These are phyloP conservation scores for Lepilemur septentrionalis DNA, from an alignment of 2,797 vertebrate genomes.

Conservation along the genomic window DNA sequence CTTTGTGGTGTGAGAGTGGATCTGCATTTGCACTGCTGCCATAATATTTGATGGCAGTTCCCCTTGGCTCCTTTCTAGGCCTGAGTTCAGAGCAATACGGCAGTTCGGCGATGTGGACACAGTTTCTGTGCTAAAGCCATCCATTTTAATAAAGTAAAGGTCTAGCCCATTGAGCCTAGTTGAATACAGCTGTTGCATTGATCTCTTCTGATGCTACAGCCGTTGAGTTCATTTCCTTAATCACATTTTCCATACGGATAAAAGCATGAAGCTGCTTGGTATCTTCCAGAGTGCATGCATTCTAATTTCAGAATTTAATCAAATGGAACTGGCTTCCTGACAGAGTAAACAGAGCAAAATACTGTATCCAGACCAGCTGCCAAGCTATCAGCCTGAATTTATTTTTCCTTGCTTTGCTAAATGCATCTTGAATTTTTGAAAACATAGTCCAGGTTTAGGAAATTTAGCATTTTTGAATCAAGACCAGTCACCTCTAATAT, in stretches of 20 bases:
- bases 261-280: conserved; percentile 76
- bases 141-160: conserved; percentile 79
- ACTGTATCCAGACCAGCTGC: conserved; percentile 79
- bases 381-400: conserved; percentile 75
- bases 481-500: conserved; percentile 67
- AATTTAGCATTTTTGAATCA: conserved; percentile 73
- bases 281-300: conserved; percentile 77
- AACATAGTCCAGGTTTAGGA: conserved; percentile 63
- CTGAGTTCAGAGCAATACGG: conserved; percentile 47
- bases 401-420: conserved; percentile 78
- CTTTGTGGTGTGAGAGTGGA: conserved; percentile 23
- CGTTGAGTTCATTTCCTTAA: conserved; percentile 78
- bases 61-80: conserved; percentile 57
- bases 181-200: conserved; percentile 77
- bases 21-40: conserved; percentile 43
- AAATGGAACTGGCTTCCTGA: conserved; percentile 80
- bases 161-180: conserved; percentile 72
- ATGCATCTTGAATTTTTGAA: conserved; percentile 75
- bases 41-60: conserved; percentile 45
- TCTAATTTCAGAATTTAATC: conserved; percentile 82
- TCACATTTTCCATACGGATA: conserved; percentile 78
- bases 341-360: conserved; percentile 81
- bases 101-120: conserved; percentile 73
- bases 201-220: conserved; percentile 73
- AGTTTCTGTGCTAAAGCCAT: conserved; percentile 74